These are phyloP conservation scores for Calonectris borealis DNA, from an alignment of 2,113 vertebrate genomes.

Conservation along the genomic window DNA sequence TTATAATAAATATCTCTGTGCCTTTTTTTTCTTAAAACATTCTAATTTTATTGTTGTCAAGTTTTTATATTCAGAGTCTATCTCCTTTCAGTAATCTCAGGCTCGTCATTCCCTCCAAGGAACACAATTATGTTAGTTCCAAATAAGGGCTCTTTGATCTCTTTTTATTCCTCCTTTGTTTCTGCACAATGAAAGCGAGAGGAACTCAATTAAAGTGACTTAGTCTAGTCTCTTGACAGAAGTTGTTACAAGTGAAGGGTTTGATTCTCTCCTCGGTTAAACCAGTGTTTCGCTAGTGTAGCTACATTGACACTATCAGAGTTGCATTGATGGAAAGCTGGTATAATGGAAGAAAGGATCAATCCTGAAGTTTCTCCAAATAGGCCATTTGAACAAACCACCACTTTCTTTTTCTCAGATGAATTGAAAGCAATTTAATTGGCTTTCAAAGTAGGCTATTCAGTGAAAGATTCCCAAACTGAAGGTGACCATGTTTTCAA, in stretches of 20 bases:
- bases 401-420: slow-evolving; percentile 15
- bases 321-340: slow-evolving; percentile 24
- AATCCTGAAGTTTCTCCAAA: slow-evolving; percentile 47
- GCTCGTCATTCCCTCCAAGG: slow-evolving; percentile 27
- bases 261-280: slow-evolving; percentile 55
- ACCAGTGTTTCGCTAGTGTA: slow-evolving; percentile 19
- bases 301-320: slow-evolving; percentile 34
- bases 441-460: not conserved
- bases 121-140: slow-evolving; percentile 62
- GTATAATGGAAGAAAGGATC: slow-evolving; percentile 41
- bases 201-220: slow-evolving; percentile 66
- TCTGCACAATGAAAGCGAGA: slow-evolving; percentile 48
- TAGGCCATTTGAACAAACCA: not conserved
- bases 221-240: slow-evolving; percentile 56
- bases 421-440: slow-evolving; percentile 43
- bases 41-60: slow-evolving; percentile 40
- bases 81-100: slow-evolving; percentile 50
- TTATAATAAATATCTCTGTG: slow-evolving; percentile 3
- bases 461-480: not conserved
- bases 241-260: slow-evolving; percentile 52
- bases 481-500: not conserved
- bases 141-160: slow-evolving; percentile 68
- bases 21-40: not conserved
- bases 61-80: slow-evolving; percentile 44
- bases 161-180: slow-evolving; percentile 65